Conservation (phyloP, 1,140 invertebrate species). For the Calycopis cecrops region DNA sequence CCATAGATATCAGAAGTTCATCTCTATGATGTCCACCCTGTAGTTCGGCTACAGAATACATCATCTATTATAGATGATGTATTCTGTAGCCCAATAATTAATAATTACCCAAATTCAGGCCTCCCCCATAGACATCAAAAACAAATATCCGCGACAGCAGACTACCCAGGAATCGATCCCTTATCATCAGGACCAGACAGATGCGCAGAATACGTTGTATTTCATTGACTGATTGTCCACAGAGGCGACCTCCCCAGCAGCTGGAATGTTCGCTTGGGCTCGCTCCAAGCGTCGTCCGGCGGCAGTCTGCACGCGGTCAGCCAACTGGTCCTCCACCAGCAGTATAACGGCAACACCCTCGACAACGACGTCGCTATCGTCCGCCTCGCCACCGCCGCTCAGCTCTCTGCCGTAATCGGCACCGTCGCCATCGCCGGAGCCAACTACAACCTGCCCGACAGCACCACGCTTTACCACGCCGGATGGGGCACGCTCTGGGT, state of each 20-base stretch:
- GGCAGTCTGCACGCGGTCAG: conserved; percentile 50
- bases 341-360: conserved; percentile 61
- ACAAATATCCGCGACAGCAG: too few relatives aligned
- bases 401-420: conserved; percentile 29
- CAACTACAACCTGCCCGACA: conserved; percentile 36
- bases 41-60: too few relatives aligned
- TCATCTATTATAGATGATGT: too few relatives aligned
- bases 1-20: too few relatives aligned
- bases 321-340: conserved; percentile 62
- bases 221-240: too few relatives aligned
- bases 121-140: too few relatives aligned
- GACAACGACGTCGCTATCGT: conserved; percentile 78
- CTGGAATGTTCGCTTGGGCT: conserved; percentile 39
- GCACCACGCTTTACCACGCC: conserved; percentile 60
- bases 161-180: too few relatives aligned
- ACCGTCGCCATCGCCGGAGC: conserved; percentile 33
- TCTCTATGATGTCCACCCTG: too few relatives aligned
- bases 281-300: conserved; percentile 42
- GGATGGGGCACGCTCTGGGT: conserved; percentile 76
- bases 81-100: too few relatives aligned
- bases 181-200: too few relatives aligned
- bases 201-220: too few relatives aligned
- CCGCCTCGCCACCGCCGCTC: conserved; percentile 40
- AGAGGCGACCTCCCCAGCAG: conserved; percentile 28
- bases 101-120: too few relatives aligned